These are phyloP conservation scores for Lycocerus yunnanus DNA, from an alignment of 2,888 invertebrate genomes.

Conservation along the genomic window DNA sequence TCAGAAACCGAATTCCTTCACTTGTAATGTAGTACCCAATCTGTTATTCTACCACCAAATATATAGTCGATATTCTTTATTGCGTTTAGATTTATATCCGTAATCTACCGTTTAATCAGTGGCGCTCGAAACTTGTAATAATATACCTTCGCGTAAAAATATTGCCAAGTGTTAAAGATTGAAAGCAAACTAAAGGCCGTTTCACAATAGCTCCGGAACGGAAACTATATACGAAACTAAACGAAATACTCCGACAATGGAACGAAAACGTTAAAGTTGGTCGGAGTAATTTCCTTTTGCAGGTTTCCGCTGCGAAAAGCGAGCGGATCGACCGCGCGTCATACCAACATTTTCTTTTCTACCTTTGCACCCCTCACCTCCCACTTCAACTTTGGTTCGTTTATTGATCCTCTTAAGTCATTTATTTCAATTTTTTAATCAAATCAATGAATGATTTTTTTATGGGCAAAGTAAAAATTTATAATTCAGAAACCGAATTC, in stretches of 20 bases:
- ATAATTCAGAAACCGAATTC: not conserved
- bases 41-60: slow-evolving; percentile 16
- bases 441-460: not conserved
- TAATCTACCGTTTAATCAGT: slow-evolving; percentile 28
- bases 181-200: not conserved
- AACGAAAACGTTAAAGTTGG: not conserved
- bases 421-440: not conserved
- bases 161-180: not conserved
- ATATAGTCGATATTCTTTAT: slow-evolving; percentile 27
- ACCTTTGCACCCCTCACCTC: not conserved
- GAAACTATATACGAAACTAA: not conserved
- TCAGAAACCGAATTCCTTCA: not conserved
- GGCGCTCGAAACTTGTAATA: no score
- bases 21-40: slow-evolving; percentile 18
- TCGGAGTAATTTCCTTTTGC: not conserved
- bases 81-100: slow-evolving; percentile 28
- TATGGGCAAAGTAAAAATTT: not conserved
- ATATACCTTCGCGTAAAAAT: not conserved
- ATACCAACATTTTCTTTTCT: not conserved
- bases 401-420: not conserved
- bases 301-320: not conserved
- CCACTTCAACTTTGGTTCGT: not conserved
- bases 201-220: not conserved
- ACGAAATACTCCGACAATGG: not conserved
- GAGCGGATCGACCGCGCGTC: not conserved